Evolutionary conservation across 1,140 invertebrate genomes (phyloP), one percentile per base, ranked within the genome.

Genomic region (Dermatophagoides farinae): DNA sequence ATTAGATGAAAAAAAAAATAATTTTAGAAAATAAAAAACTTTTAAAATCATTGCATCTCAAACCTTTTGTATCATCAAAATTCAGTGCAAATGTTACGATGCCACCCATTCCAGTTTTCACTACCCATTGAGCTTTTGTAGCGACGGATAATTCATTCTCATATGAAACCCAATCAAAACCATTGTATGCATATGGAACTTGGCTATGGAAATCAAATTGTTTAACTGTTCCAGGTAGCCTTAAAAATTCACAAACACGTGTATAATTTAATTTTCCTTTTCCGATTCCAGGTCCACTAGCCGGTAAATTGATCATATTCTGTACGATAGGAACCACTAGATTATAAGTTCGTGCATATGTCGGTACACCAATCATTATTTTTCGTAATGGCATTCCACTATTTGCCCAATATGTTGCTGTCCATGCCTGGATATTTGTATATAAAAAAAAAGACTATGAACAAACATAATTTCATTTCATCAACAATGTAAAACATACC

Each of bases 161-260:
- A 70, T 82, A 95, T 0, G 88, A 88, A 50, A 92, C 79, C 90
- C 90, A 96, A 68, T 91, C 84, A 6, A 74, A 72, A 40, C 76
- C 73, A 51, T 77, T 77, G 59, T 80, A 82, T 6, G 83, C 75
- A 73, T 88, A 95, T 1, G 88, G 87, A 18, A 86, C 86, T 64
- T 76, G 74, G 22, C 80, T 80, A 23, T 82, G 76, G 10, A 76
- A 67, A 65, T 88, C 82, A 67, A 80, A 83, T 16, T 77, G 71
- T 49, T 62, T 37, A 1, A 41, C 64, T 12, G 55, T 62, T 11
- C 65, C 66, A 40, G 57, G 38, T 25, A 55, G 9, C n/a, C 31
- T 22, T 14, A 69, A 50, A 38, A 69, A 57, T 23, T 61, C 31
- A 50, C 65, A 67, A 54, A 65, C 62, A 53, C 62, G 22, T 11